Conservation (phyloP, 2,797 vertebrate genomes). For the Remorina albescens region DNA sequence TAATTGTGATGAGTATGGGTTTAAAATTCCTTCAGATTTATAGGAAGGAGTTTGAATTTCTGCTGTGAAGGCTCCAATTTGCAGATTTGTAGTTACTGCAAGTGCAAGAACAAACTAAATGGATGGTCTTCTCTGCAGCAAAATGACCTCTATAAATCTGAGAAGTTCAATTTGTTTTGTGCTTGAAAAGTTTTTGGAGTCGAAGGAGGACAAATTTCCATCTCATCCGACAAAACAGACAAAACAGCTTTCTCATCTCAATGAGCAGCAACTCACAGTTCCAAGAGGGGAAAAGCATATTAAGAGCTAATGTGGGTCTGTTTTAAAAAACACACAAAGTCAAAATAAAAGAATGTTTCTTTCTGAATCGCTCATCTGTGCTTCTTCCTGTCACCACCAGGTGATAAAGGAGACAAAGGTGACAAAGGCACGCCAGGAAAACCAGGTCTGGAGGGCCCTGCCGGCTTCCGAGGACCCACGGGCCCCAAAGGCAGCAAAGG, state of each 20-base stretch:
- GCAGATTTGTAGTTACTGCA: background rate
- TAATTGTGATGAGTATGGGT: background rate
- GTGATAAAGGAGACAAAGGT: constrained; percentile 93
- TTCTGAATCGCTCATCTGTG: background rate
- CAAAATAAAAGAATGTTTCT: background rate
- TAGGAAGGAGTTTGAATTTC: constrained; percentile 1
- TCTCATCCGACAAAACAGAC: background rate
- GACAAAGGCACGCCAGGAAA: constrained; percentile 89
- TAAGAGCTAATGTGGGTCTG: background rate
- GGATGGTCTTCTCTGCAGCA: background rate
- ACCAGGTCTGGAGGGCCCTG: constrained; percentile 87
- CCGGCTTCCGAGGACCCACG: constrained; percentile 81
- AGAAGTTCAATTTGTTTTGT: background rate
- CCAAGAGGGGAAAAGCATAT: background rate
- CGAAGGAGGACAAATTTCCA: background rate
- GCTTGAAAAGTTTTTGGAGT: background rate
- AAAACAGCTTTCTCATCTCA: background rate
- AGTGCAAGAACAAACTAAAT: background rate
- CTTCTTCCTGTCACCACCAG: constrained; percentile 68
- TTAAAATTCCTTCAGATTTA: constrained; percentile 32
- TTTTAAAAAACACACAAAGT: background rate
- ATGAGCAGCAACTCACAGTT: background rate
- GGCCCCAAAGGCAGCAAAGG: constrained; percentile 92
- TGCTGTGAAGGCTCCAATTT: constrained; percentile 10
- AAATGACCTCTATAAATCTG: constrained; percentile 1